These are phyloP conservation scores for Trissolcus brochymenae DNA, from an alignment of 2,888 invertebrate genomes.

Conservation along the genomic window DNA sequence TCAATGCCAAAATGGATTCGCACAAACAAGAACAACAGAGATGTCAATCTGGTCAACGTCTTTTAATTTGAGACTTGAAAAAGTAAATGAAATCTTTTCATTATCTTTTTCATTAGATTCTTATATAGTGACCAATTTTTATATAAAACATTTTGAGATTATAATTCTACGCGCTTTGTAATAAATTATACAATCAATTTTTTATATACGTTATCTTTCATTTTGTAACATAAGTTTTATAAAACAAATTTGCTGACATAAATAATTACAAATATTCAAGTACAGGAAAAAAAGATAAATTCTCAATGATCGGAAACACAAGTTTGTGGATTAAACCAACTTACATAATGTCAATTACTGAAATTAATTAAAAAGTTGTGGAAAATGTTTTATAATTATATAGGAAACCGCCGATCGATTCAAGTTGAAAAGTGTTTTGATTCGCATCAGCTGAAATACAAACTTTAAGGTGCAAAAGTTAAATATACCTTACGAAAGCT, in stretches of 20 bases:
- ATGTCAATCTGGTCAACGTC: constrained; percentile 8
- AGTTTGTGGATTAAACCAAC: neutral
- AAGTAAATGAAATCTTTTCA: no score
- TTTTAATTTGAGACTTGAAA: neutral
- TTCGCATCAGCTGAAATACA: neutral
- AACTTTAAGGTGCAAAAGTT: constrained; percentile 1
- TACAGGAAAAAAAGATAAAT: neutral
- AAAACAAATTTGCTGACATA: neutral
- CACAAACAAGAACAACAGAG: constrained; percentile 22
- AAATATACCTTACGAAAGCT: neutral
- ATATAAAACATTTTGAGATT: no score
- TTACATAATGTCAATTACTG: neutral
- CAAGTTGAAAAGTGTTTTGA: neutral
- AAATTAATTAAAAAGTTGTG: neutral
- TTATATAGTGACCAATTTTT: no score
- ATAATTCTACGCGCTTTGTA: no score
- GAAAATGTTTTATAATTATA: neutral
- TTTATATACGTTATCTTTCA: no score
- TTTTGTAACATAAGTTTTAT: no score
- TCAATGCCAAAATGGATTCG: constrained; percentile 25
- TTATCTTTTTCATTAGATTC: no score
- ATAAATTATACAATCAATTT: no score
- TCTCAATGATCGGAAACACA: neutral
- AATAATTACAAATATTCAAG: neutral
- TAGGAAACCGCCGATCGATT: neutral